These are phyloP conservation scores for Kuschelorhynchus macadamiae DNA, from an alignment of 2,888 invertebrate species.

Conservation along the genomic window DNA sequence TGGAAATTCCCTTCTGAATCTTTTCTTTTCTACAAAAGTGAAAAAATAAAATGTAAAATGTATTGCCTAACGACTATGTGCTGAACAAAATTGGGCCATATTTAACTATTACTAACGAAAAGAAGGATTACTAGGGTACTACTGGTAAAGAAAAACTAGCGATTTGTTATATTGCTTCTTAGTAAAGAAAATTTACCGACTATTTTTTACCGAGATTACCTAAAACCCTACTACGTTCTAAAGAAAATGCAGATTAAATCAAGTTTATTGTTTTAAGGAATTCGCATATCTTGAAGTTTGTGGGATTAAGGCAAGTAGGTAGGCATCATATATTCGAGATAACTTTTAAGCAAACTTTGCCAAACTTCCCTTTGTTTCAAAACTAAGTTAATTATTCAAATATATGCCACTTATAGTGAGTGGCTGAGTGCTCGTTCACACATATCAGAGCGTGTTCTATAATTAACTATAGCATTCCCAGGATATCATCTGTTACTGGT, in stretches of 20 bases:
- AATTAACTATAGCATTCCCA: constrained; percentile 44
- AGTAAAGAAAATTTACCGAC: too few relatives aligned
- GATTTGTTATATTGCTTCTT: too few relatives aligned
- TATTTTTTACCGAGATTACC: too few relatives aligned
- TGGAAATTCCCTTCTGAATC: too few relatives aligned
- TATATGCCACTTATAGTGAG: constrained; percentile 58
- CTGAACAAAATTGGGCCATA: too few relatives aligned
- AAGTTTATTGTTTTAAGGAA: constrained; percentile 25
- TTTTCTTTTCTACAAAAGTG: too few relatives aligned
- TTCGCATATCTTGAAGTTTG: constrained; percentile 20
- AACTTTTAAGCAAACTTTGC: constrained; percentile 38
- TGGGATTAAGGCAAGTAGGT: constrained; percentile 30
- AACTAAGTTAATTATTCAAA: constrained; percentile 62
- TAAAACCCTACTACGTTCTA: too few relatives aligned
- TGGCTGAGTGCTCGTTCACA: constrained; percentile 43
- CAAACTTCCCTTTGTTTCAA: constrained; percentile 53
- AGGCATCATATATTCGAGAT: constrained; percentile 25
- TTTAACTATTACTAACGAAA: too few relatives aligned
- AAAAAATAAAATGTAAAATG: too few relatives aligned
- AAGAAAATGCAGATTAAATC: constrained; percentile 31
- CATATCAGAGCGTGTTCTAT: constrained; percentile 36
- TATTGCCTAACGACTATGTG: too few relatives aligned
- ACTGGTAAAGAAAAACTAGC: too few relatives aligned
- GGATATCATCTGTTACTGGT: constrained; percentile 46
- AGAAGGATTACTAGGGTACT: too few relatives aligned